These are phyloP conservation scores for Phragmatobia fuliginosa DNA, from an alignment of 2,888 invertebrate genomes.

Conservation along the genomic window DNA sequence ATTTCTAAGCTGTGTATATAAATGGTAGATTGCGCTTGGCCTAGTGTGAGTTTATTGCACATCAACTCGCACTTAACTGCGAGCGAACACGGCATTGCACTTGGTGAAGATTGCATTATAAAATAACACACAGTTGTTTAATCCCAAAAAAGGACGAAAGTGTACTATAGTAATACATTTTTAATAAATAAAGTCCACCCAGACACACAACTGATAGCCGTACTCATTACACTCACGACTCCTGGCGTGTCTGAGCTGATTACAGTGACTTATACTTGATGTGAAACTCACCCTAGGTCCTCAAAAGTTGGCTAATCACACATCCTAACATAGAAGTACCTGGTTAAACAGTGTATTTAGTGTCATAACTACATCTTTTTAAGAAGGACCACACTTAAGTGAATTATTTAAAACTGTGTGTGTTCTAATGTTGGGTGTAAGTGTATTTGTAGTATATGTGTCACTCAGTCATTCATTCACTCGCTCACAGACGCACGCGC, in stretches of 20 bases:
- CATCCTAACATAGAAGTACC: not conserved
- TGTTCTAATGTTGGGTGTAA: not conserved
- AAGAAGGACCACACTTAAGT: no score
- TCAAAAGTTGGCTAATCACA: not conserved
- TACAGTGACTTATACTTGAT: no score
- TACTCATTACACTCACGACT: no score
- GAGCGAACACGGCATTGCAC: not conserved
- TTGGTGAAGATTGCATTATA: not conserved
- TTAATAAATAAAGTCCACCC: no score
- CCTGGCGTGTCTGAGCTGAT: not conserved
- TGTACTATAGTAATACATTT: no score
- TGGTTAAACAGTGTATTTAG: not conserved
- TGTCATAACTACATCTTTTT: not conserved
- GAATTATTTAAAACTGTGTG: not conserved
- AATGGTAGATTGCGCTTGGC: not conserved
- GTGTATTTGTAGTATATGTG: no score
- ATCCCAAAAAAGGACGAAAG: no score
- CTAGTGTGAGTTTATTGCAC: not conserved
- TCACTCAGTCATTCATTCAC: no score
- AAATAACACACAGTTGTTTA: no score
- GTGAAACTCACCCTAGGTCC: not conserved
- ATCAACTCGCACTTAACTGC: not conserved
- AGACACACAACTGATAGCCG: no score
- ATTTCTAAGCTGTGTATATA: not conserved
- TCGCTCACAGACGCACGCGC: no score